Evolutionary conservation across 2,888 invertebrate species (phyloP), one percentile per base, ranked within the genome.

Genomic region (Xylophagus ater): DNA sequence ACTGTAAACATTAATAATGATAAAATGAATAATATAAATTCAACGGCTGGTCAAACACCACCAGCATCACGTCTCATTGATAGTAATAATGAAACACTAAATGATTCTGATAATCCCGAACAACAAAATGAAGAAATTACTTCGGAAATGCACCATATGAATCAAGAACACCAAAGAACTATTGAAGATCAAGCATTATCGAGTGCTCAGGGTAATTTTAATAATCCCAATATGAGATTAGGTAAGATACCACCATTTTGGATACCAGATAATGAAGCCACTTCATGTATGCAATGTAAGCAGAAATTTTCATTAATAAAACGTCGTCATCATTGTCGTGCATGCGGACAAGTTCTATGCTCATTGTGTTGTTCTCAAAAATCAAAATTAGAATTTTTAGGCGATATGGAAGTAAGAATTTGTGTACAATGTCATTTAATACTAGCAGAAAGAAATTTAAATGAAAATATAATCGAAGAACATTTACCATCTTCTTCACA

Each of bases 241-340:
- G 87, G 87, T 2, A 77, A 78, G 55, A 72, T 80, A 39, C 79
- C 83, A 10, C 89, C 89, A 0, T 73, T 79, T 51, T 90, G 90
- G 90, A 77, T 90, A 36, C 88, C 88, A 0, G 90, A 92, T 60
- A 70, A 76, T 4, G 83, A 84, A 50, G 82, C 87, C 5, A 68
- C 72, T n/a, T 70, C 69, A 46, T 90, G 90, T 57, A 81, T 89
- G 78, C 76, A 83, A 48, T 90, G 90, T 58, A 77, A 79, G 44
- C 62, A 71, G 31, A 81, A 78, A 60, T 92, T 89, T 60, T 86
- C 81, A 2, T 73, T 89, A 46, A 73, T 88, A 34, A 82, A 81
- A 58, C 70, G 88, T 29, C 69, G 89, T 24, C 90, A 92, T 64
- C 89, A 90, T 62, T 90, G 89, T 57, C 69, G 89, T 37, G 85